Conservation (phyloP, 2,797 vertebrate genomes). For the Rachycentron canadum region DNA sequence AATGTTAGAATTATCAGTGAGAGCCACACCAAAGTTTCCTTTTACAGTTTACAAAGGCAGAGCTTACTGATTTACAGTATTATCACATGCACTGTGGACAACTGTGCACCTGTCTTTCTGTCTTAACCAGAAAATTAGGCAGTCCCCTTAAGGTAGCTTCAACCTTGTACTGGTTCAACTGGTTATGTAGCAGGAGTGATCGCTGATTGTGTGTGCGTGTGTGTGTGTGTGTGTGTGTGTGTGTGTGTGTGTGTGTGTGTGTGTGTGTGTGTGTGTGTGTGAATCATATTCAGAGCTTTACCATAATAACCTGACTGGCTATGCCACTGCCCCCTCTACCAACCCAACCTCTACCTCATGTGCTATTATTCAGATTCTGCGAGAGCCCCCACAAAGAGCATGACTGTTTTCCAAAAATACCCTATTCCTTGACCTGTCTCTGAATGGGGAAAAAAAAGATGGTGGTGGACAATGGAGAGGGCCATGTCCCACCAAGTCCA, state of each 20-base stretch:
- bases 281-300: background rate
- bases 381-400: background rate
- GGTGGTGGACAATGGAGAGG: background rate
- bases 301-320: background rate
- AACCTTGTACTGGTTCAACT: background rate
- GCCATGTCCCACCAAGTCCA: background rate
- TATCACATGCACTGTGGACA: background rate
- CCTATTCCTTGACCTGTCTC: background rate
- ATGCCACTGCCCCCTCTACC: background rate
- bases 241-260: background rate
- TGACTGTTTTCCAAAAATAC: background rate
- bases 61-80: background rate
- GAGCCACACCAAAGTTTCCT: constrained; percentile 9
- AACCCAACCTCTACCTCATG: background rate
- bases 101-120: background rate
- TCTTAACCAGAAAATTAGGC: background rate
- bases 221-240: background rate
- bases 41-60: background rate
- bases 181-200: too few species aligned
- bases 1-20: constrained; percentile 22
- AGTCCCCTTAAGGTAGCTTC: background rate
- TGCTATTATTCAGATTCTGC: background rate
- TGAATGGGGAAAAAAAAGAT: background rate
- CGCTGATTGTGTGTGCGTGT: too few species aligned
- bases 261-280: too few species aligned